Evolutionary conservation across 2,797 vertebrate genomes (phyloP).

Genomic region (Kryptolebias ocellatus): DNA sequence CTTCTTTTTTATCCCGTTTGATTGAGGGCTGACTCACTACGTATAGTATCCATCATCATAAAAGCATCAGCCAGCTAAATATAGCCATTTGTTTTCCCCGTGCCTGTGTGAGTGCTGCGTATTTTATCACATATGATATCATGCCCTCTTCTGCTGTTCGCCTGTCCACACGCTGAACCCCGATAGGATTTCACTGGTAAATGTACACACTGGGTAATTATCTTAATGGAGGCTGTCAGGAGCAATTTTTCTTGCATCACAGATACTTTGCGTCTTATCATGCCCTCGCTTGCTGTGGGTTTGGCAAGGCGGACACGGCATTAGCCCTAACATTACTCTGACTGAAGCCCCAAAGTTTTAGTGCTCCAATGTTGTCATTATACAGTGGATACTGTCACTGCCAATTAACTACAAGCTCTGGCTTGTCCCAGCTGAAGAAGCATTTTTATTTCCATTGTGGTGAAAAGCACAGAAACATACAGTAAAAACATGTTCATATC

Average conservation of each 20-base stretch:
- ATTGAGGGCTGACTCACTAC: constrained; percentile 74
- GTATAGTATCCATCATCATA: constrained; percentile 64
- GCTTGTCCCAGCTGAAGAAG: constrained; percentile 21
- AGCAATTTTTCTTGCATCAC: constrained; percentile 45
- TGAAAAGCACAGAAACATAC: constrained; percentile 4
- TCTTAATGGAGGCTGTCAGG: constrained; percentile 62
- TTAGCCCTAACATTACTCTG: constrained; percentile 40
- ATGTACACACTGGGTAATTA: constrained; percentile 53
- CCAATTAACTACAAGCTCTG: constrained; percentile 26
- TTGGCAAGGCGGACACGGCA: constrained; percentile 32
- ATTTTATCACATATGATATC: constrained; percentile 55
- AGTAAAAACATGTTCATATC: constrained; percentile 7
- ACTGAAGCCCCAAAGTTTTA: constrained; percentile 31
- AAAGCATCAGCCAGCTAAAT: constrained; percentile 73
- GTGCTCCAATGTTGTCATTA: constrained; percentile 39
- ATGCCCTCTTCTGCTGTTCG: constrained; percentile 32
- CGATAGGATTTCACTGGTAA: constrained; percentile 36
- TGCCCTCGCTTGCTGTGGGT: constrained; percentile 44
- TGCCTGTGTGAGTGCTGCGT: constrained; percentile 44
- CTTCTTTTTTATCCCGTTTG: constrained; percentile 31
- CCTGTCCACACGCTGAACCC: constrained; percentile 61
- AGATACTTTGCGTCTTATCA: constrained; percentile 43
- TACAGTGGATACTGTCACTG: constrained; percentile 15
- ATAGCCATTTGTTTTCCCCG: constrained; percentile 67
- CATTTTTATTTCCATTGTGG: constrained; percentile 37